Conservation (phyloP, 1,140 invertebrate species). For the Panagrolaimus sp. region DNA sequence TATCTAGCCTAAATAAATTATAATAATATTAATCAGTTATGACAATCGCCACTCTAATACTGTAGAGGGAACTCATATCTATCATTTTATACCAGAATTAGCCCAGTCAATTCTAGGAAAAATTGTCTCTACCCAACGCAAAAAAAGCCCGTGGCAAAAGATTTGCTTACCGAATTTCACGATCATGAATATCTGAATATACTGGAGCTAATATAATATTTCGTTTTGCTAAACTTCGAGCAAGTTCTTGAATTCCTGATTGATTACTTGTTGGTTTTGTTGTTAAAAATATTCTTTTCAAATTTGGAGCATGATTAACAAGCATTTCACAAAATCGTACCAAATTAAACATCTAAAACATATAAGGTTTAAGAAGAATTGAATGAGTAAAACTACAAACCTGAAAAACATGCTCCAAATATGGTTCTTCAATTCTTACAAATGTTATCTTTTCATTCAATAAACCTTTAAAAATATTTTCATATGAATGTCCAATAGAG, state of each 20-base stretch:
- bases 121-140: no score
- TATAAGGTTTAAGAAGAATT: not conserved
- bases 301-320: not conserved
- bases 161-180: not conserved
- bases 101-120: no score
- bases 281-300: not conserved
- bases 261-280: not conserved
- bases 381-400: not conserved
- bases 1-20: not conserved
- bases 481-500: not conserved
- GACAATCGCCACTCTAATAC: no score
- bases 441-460: not conserved
- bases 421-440: not conserved
- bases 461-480: not conserved
- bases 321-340: conserved; percentile 11
- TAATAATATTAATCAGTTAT: no score
- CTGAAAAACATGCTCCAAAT: not conserved
- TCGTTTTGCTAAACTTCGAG: not conserved
- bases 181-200: not conserved
- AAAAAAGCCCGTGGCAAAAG: no score
- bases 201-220: not conserved
- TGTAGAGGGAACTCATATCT: no score
- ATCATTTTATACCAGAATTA: no score
- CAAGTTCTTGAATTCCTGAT: not conserved
- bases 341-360: not conserved